Evolutionary conservation across 2,797 vertebrate species (phyloP).

Genomic region (Lerista edwardsae): DNA sequence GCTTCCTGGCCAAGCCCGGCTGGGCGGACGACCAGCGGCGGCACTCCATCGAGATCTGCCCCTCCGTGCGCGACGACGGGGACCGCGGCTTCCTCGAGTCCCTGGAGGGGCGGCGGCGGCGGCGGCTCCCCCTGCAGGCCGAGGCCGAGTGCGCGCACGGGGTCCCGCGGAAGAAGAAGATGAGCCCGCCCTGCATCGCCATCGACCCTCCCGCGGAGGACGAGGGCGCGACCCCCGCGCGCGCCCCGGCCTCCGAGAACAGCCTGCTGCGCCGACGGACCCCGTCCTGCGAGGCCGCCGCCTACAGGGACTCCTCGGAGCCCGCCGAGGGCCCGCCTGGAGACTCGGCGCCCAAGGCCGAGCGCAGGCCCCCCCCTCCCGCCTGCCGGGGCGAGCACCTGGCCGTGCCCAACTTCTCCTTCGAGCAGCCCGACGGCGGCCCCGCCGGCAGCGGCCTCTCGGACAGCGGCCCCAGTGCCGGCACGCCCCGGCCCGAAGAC

Average conservation of each 20-base stretch:
- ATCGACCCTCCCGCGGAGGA: slow-evolving; percentile 90
- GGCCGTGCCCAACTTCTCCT: slow-evolving; percentile 87
- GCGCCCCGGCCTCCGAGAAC: slow-evolving; percentile 83
- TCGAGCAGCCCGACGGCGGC: slow-evolving; percentile 82
- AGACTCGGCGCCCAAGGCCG: slow-evolving; percentile 74
- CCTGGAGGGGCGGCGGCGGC: slow-evolving; percentile 60
- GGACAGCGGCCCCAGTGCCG: slow-evolving; percentile 78
- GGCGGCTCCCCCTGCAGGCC: slow-evolving; percentile 64
- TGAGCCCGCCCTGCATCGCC: slow-evolving; percentile 96
- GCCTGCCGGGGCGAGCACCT: slow-evolving; percentile 82
- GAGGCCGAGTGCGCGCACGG: slow-evolving; percentile 80
- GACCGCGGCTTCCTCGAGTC: slow-evolving; percentile 54
- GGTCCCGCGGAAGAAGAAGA: slow-evolving; percentile 92
- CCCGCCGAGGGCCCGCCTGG: slow-evolving; percentile 70
- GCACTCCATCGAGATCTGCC: slow-evolving; percentile 90
- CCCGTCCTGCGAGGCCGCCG: slow-evolving; percentile 86
- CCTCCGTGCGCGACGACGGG: slow-evolving; percentile 64
- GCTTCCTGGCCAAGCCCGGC: slow-evolving; percentile 82
- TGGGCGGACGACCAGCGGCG: slow-evolving; percentile 84
- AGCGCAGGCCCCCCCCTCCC: slow-evolving; percentile 75
- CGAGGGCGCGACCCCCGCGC: slow-evolving; percentile 70
- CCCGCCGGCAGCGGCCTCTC: slow-evolving; percentile 74
- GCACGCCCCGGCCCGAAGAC: slow-evolving; percentile 76
- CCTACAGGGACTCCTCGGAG: slow-evolving; percentile 80
- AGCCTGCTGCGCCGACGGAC: slow-evolving; percentile 87